A percentile compares a stretch with the other conserved stretches of the same genome.
Evolutionary conservation across 2,888 invertebrate genomes (phyloP).

Genomic region (Pachycephus smyrnensis): DNA sequence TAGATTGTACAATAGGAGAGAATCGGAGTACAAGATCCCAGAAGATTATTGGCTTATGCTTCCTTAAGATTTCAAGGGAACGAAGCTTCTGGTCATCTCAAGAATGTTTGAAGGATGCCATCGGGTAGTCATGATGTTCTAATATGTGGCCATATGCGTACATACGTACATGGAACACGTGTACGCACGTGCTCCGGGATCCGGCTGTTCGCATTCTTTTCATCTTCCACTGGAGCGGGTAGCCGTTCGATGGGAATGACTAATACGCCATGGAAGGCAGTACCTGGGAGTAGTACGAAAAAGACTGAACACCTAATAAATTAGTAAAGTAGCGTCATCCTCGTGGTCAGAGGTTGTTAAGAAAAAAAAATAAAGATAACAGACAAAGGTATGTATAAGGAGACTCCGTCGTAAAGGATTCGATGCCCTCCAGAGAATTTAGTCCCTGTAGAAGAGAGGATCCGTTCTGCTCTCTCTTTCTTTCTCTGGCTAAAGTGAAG

Average conservation of each 20-base stretch:
- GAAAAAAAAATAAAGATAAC: background rate
- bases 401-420: background rate
- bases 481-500: background rate
- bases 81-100: background rate
- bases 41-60: background rate
- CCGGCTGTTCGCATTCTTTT: slow-evolving; percentile 56
- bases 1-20: background rate
- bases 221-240: slow-evolving; percentile 23
- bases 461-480: background rate
- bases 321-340: background rate
- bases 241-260: background rate
- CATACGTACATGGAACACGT: slow-evolving; percentile 45
- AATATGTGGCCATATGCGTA: background rate
- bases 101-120: background rate
- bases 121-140: background rate
- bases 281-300: background rate
- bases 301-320: background rate
- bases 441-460: background rate
- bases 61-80: background rate
- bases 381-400: background rate
- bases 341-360: background rate
- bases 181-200: slow-evolving; percentile 39
- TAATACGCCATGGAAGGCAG: background rate
- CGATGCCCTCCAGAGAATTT: background rate
- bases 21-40: background rate